Percentiles rank a stretch among this genome's conserved stretches.
phyloP scores from a whole-genome alignment of 1,140 invertebrate species.

The Bombus picipes region DNA sequence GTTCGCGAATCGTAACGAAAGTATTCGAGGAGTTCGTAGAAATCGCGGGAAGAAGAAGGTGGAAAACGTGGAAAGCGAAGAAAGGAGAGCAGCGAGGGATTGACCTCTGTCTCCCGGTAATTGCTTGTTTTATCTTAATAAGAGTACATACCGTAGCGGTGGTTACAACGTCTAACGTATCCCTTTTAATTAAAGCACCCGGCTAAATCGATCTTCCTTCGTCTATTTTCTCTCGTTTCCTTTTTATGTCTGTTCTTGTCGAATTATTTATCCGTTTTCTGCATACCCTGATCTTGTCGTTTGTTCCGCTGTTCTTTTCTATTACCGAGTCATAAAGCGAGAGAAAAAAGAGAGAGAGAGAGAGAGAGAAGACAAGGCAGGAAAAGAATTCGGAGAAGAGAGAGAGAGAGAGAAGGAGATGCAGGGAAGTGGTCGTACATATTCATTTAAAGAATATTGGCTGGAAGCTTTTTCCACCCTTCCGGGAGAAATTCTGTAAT shows the following conservation, averaged over 20 bases:
- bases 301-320: constrained; percentile 18
- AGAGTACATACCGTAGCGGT: constrained; percentile 49
- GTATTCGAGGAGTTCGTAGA: constrained; percentile 24
- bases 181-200: constrained; percentile 66
- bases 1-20: constrained; percentile 46
- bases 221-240: not conserved
- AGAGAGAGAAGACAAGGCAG: not conserved
- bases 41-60: not conserved
- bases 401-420: no score
- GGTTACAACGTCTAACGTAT: constrained; percentile 65
- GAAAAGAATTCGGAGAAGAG: not conserved
- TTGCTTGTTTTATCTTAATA: constrained; percentile 71
- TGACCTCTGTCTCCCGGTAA: constrained; percentile 57
- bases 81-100: constrained; percentile 19
- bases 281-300: not conserved
- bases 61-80: not conserved
- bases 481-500: not conserved
- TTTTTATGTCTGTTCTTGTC: no score
- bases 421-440: not conserved
- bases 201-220: constrained; percentile 36
- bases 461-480: not conserved
- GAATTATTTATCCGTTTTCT: constrained; percentile 20
- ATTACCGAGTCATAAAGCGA: constrained; percentile 50
- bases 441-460: constrained; percentile 37
- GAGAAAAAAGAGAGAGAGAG: not conserved